phyloP scores from a whole-genome alignment of 1,140 invertebrate genomes.

The Cephus cinctus region DNA sequence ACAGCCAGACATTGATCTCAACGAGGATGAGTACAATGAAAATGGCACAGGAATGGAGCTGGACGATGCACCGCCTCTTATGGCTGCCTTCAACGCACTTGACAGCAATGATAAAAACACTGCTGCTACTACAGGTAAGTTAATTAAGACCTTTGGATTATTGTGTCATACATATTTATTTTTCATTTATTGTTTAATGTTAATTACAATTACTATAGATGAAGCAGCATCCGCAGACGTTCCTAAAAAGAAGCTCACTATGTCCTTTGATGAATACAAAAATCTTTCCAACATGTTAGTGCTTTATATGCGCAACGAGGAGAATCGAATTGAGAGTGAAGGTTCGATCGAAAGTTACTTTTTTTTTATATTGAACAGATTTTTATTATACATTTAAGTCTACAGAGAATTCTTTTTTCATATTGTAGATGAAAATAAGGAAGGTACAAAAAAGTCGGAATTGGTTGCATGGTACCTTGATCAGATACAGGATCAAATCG shows the following conservation, averaged over 20 bases:
- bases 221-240: slow-evolving; percentile 24
- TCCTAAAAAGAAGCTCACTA: slow-evolving; percentile 79
- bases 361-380: background rate
- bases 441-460: slow-evolving; percentile 72
- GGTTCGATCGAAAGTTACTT: slow-evolving; percentile 47
- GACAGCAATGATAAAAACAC: slow-evolving; percentile 20
- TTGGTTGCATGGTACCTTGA: slow-evolving; percentile 95
- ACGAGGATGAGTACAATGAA: slow-evolving; percentile 68
- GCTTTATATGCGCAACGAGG: slow-evolving; percentile 83
- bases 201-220: slow-evolving; percentile 31
- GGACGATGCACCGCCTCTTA: slow-evolving; percentile 50
- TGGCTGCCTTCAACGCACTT: slow-evolving; percentile 44
- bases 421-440: slow-evolving; percentile 41
- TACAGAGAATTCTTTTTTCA: slow-evolving; percentile 14
- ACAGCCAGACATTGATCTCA: slow-evolving; percentile 94
- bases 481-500: slow-evolving; percentile 83
- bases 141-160: background rate
- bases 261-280: slow-evolving; percentile 96
- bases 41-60: slow-evolving; percentile 55
- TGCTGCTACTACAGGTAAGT: slow-evolving; percentile 14
- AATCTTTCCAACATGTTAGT: slow-evolving; percentile 89
- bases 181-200: slow-evolving; percentile 3
- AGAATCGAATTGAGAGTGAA: slow-evolving; percentile 67
- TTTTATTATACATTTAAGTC: background rate
- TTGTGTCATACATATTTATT: background rate